Evolutionary conservation across 2,888 invertebrate species (phyloP), one percentile per base, ranked within the genome.

Genomic region (Petrolisthes manimaculis): DNA sequence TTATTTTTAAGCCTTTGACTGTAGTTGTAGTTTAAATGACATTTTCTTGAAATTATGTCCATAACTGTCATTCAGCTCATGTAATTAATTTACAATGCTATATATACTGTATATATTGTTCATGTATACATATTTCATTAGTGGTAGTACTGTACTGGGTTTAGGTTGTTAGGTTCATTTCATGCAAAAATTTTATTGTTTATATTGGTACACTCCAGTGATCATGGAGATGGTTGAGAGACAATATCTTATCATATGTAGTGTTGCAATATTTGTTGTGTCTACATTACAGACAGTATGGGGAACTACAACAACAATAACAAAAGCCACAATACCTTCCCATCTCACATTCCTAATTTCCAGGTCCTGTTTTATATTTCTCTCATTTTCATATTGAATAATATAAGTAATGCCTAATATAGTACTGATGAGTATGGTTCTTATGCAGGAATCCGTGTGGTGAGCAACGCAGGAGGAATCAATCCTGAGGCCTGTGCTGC

Each of bases 391-490:
- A 21, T 51, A 21, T 75, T n/a, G 18, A 37, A 37, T 37, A 2
- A 61, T 61, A 12, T 61, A 1, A 9, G 9, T 61, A 9, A 61
- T n/a, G n/a, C 21, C 12, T 78, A 14, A 14, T 78, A 14, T 14
- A 14, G 77, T 2, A 78, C 78, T 78, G 21, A n/a, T n/a, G 37
- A 4, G 21, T 21, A 12, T 75, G 37, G 37, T 75, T 14, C 2
- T 56, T 56, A 37, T 53, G 14, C 86, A 94, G 94, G 94, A 61
- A 92, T 94, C 14, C 92, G 93, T 74, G 93, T 94, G 14, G 92
- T 94, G 14, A 93, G 93, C 85, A 94, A 94, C 92, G 94, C 94
- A 84, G 94, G 94, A 18, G 94, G 94, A 55, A 93, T 94, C 61
- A 94, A 94, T 91, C 94, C 94, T 18, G 90, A 91, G n/a, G 92